Percentiles rank a stretch among this genome's conserved stretches.
phyloP scores from a whole-genome alignment of 2,888 invertebrate genomes.

The Spodoptera picta region DNA sequence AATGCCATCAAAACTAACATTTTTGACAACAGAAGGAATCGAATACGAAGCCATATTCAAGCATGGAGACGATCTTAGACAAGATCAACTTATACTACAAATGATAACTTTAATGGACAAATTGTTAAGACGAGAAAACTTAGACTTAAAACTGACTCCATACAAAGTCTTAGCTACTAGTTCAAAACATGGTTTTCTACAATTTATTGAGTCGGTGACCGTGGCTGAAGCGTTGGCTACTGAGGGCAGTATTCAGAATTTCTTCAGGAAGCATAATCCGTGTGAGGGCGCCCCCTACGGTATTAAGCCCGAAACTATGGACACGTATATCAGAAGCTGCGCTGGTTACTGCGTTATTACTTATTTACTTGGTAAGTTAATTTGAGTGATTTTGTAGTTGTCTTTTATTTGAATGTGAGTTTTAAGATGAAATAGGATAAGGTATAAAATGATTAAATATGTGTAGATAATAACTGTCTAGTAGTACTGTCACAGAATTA shows the following conservation, averaged over 20 bases:
- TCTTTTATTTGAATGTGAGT: too few species aligned
- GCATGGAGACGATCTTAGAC: constrained; percentile 98
- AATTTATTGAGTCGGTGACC: constrained; percentile 97
- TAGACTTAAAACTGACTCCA: constrained; percentile 98
- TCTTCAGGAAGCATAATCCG: constrained; percentile 96
- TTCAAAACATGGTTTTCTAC: constrained; percentile 98
- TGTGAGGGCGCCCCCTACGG: constrained; percentile 96
- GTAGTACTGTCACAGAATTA: too few species aligned
- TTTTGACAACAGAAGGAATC: constrained; percentile 93
- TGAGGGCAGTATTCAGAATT: constrained; percentile 97
- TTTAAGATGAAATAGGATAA: too few species aligned
- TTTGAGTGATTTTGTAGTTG: too few species aligned
- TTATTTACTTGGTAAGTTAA: constrained; percentile 94
- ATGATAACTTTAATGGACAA: constrained; percentile 99
- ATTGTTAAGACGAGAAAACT: constrained; percentile 96
- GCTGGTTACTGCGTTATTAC: constrained; percentile 99
- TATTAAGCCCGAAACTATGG: constrained; percentile 98
- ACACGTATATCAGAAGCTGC: constrained; percentile 98
- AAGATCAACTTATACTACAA: constrained; percentile 99
- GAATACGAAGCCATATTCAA: constrained; percentile 99
- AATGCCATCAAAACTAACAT: constrained; percentile 97
- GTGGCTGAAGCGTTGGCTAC: constrained; percentile 96
- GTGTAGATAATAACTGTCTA: too few species aligned
- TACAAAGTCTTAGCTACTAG: constrained; percentile 98
- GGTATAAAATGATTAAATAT: too few species aligned